phyloP scores from a whole-genome alignment of 2,888 invertebrate genomes.

The Cacoxenus indagator region DNA sequence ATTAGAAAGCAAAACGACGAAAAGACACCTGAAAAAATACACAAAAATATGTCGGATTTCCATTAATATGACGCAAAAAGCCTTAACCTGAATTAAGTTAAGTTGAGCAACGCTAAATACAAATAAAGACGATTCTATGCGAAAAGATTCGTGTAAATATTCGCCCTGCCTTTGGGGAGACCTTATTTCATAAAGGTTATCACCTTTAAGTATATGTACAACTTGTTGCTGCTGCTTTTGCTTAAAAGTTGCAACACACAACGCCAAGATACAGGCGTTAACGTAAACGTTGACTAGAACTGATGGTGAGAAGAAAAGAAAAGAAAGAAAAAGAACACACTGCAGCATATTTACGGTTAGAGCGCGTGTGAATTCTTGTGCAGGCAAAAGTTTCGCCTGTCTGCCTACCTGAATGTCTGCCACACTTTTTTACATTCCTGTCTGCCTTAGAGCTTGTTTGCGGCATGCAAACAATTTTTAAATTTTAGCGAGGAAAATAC shows the following conservation, averaged over 20 bases:
- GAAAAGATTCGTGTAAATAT: neutral
- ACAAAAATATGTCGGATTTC: neutral
- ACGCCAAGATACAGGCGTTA: neutral
- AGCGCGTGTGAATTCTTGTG: neutral
- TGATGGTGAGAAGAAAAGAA: neutral
- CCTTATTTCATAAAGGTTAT: neutral
- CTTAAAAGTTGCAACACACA: constrained; percentile 9
- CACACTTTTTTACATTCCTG: neutral
- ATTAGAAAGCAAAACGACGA: constrained; percentile 6
- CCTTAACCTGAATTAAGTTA: neutral
- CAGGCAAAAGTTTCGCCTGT: constrained; percentile 4
- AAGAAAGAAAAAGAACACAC: neutral
- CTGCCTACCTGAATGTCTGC: neutral
- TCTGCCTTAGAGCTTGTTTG: constrained; percentile 6
- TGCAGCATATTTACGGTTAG: neutral
- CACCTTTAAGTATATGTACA: neutral
- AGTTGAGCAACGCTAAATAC: neutral
- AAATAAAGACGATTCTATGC: neutral
- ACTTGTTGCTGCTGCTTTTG: constrained; percentile 19
- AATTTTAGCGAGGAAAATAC: neutral
- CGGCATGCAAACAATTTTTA: neutral
- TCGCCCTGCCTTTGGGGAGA: neutral
- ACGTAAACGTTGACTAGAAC: neutral
- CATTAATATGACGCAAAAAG: neutral
- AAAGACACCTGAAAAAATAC: constrained; percentile 1